Conservation (phyloP, 2,113 vertebrate genomes). For the Crotalus viridis region DNA sequence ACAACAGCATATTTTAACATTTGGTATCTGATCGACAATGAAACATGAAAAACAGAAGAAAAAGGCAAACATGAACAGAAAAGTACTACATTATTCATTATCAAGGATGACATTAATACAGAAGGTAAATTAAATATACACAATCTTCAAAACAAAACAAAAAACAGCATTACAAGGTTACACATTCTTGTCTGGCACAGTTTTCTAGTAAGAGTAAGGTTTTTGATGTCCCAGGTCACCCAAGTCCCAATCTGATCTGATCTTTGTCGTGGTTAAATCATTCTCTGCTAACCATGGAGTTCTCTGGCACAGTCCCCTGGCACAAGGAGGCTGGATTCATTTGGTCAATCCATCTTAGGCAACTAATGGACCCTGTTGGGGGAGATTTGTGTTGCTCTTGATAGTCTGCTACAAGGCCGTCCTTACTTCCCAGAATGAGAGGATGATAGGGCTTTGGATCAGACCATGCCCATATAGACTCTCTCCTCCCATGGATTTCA, state of each 20-base stretch:
- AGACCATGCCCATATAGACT: background rate
- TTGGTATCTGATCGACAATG: conserved; percentile 14
- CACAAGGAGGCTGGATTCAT: background rate
- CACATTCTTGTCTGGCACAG: background rate
- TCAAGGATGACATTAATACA: background rate
- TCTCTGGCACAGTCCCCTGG: background rate
- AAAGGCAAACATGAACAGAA: background rate
- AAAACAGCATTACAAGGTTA: background rate
- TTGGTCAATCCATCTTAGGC: background rate
- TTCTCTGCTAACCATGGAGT: background rate
- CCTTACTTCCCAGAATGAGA: background rate
- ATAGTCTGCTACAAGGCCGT: background rate
- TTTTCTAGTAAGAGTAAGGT: background rate
- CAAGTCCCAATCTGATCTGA: background rate
- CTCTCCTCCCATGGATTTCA: background rate
- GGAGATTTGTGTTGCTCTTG: background rate
- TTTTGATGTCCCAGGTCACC: background rate
- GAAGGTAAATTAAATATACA: background rate
- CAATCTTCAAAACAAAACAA: background rate
- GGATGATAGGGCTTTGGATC: background rate
- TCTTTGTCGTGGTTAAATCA: background rate
- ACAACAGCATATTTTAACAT: conserved; percentile 25
- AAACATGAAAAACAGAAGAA: background rate
- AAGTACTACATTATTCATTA: conserved; percentile 1
- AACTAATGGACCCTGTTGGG: background rate